Evolutionary conservation across 1,140 invertebrate species (phyloP), one percentile per base, ranked within the genome.

Genomic region (Pseudomyrmex concolor): DNA sequence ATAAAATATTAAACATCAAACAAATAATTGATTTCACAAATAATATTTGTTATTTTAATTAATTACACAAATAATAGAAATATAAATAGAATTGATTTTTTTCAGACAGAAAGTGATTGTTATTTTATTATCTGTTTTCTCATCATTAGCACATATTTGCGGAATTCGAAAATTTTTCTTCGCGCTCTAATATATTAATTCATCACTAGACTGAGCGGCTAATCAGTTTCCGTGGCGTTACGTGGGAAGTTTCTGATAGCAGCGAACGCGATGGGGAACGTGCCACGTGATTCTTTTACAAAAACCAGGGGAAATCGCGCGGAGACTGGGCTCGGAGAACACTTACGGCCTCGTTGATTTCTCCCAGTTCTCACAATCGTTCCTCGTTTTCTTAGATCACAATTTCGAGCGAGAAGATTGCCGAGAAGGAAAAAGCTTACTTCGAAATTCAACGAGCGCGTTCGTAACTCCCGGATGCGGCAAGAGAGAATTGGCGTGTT

Each of bases 281-380:
- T 3, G 15, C 66, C 76, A 71, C 76, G 76, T 80, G 76, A 80
- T 80, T 71, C 76, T 80, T 80, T 80, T 80, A 80, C 76, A 59
- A 80, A 80, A 70, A 19, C 54, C 54, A 9, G 10, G 48, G 43
- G 43, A 45, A 60, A n/a, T 12, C 66, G 64, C 48, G 12, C 34
- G 34, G 34, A 34, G 34, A 19, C 51, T 19, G 22, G 64, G 19
- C 51, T 13, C 43, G 15, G 34, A 50, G 22, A 71, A 66, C 76
- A 80, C 54, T 80, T 70, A 80, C 54, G 10, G 34, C 34, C n/a
- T 43, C 7, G 17, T 7, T 48, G 17, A 0, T 67, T 45, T 76
- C 54, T 68, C 72, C 22, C 63, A 55, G 9, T 78, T 62, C 67
- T 68, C 25, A 12, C 50, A 25, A 45, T 50, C 72, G 60, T 34